Base-by-base conservation (phyloP, 1,140 invertebrate species). In the Drosophila asahinai region DNA sequence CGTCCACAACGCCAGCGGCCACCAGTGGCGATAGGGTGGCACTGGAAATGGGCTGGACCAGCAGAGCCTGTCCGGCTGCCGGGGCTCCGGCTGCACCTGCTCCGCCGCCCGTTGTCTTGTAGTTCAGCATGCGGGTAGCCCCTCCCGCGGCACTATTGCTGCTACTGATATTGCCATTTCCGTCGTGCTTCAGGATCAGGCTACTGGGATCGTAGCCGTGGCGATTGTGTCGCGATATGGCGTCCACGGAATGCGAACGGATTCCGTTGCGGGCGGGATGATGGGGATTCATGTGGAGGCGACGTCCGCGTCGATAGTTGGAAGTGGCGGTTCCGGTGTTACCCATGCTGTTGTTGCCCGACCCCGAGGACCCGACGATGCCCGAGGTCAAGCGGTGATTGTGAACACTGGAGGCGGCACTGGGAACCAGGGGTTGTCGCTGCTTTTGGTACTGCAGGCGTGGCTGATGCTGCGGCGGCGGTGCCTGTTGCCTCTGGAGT, bases 1-100 rank as follows among this genome's bases (percentile, higher is more conserved):
- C 81, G n/a, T 79, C 77, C 42, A 82, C 91, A 40, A 82, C 91
- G 43, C 80, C 89, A 19, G 83, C 65, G 2, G 81, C 79, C 54
- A 73, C 91, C 51, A 89, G 55, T 5, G 86, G 73, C 15, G 80
- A 80, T 6, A 92, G 51, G 12, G 87, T 91, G 61, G 91, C 91
- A 72, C 91, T 92, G 12, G 91, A 92, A 22, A 92, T 92, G 14
- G 91, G 91, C 58, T 92, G 91, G 42, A 92, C 91, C 12, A 92
- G 63, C 43, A 92, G 33, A 0, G 91, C 73, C 67, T 92, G 91
- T 33, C 91, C 86, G 19, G 77, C 75, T 15, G 78, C 76, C 8
- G 78, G 49, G 5, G 76, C 62, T 2, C 80, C 74, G 15, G 74
- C 47, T 7, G 66, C 60, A 62, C 64, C 22, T 57, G 68, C 40